Evolutionary conservation across 1,140 invertebrate genomes (phyloP).

Genomic region (Ceratosolen fusciceps): DNA sequence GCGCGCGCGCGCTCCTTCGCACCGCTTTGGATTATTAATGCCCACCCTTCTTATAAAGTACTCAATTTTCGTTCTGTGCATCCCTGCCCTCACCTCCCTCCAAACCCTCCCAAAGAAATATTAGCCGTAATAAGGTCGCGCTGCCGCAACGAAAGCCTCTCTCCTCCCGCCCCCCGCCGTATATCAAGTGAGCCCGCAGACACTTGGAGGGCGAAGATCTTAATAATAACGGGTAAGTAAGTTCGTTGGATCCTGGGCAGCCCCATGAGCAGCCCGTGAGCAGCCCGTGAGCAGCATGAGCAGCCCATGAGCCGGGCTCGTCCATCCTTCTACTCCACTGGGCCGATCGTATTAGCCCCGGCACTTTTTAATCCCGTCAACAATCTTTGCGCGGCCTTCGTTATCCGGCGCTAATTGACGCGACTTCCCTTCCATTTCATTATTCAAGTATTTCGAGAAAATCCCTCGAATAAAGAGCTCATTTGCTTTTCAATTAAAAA

Average conservation of each 20-base stretch:
- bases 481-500: no score
- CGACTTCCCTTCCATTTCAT: no score
- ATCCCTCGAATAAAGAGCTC: no score
- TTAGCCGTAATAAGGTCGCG: conserved; percentile 58
- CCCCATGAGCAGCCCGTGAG: no score
- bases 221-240: conserved; percentile 60
- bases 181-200: conserved; percentile 58
- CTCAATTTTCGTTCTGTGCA: conserved; percentile 61
- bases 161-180: no score
- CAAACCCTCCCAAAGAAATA: conserved; percentile 59
- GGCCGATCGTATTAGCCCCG: background rate
- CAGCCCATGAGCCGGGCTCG: no score
- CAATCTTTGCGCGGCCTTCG: background rate
- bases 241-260: no score
- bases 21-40: conserved; percentile 48
- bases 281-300: no score
- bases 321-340: no score
- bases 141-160: conserved; percentile 52
- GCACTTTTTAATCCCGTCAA: conserved; percentile 2
- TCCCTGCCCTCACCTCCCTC: no score
- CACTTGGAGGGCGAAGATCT: conserved; percentile 58
- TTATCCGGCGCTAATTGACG: background rate
- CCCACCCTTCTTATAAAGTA: conserved; percentile 59
- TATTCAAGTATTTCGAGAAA: no score
- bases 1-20: background rate